These are phyloP conservation scores for Hydractinia echinata DNA, from an alignment of 30 jellyfish, hydroid and myxozoan species.

Conservation along the genomic window DNA sequence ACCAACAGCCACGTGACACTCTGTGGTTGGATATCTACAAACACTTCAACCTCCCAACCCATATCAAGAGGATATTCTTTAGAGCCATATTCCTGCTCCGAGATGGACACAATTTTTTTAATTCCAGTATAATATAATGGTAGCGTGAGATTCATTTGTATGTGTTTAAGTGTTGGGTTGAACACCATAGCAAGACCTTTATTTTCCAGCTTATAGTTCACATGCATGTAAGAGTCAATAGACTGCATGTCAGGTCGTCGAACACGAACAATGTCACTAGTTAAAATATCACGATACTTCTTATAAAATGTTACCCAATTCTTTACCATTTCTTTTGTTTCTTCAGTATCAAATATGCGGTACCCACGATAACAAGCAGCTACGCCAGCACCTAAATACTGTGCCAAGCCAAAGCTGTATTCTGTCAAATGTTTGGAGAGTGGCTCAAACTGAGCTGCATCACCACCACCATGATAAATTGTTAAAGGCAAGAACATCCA, in stretches of 20 bases:
- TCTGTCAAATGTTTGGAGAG: constrained; percentile 4
- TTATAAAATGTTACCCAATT: constrained; percentile 36
- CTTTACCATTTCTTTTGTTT: constrained; percentile 22
- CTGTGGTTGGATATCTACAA: constrained; percentile 21
- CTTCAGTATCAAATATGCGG: constrained; percentile 29
- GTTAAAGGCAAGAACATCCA: constrained; percentile 37
- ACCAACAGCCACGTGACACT: constrained; percentile 15
- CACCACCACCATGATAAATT: constrained; percentile 41
- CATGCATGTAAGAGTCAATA: constrained; percentile 38
- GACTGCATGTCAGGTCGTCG: constrained; percentile 39
- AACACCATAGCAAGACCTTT: constrained; percentile 35
- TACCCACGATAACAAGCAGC: constrained; percentile 43
- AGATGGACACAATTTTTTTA: constrained; percentile 10
- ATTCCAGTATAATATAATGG: constrained; percentile 38
- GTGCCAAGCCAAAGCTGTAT: constrained; percentile 28
- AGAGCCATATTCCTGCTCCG: constrained; percentile 12
- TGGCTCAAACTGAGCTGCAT: constrained; percentile 36
- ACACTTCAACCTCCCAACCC: constrained; percentile 26
- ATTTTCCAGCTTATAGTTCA: constrained; percentile 1
- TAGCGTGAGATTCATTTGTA: constrained; percentile 15
- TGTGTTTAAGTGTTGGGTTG: constrained; percentile 23
- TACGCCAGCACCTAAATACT: constrained; percentile 41
- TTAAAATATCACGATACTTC: constrained; percentile 31
- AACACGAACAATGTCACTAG: constrained; percentile 36
- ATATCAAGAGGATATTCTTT: background rate